Evolutionary conservation across 2,113 vertebrate genomes (phyloP), one percentile per base, ranked within the genome.

Genomic region (Suricata suricatta): DNA sequence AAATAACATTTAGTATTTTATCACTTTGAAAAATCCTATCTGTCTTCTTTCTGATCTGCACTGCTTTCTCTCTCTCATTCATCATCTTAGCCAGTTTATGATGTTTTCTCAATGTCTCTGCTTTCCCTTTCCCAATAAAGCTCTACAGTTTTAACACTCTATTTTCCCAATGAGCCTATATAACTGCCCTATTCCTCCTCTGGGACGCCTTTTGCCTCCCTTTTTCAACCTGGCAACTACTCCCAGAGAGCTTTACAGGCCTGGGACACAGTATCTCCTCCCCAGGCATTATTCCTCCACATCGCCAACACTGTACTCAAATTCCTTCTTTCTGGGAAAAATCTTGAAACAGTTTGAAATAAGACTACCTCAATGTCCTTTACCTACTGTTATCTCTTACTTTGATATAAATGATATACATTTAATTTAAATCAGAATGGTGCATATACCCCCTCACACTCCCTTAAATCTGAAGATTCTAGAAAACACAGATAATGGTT

Each of bases 291-390:
- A 82, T 50, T 31, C 27, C n/a, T 95, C 79, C 16, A 74, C 44
- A 76, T 79, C 25, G 17, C 63, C 15, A 97, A 54, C n/a, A 76
- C 6, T 17, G 6, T 21, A 60, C 16, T 91, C 57, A 86, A 83
- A 96, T 92, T 93, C 35, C 21, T 96, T 85, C n/a, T 93, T 90
- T 79, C 50, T 25, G 81, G 12, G n/a, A 95, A 95, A 85, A 89
- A 41, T 79, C 64, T 77, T 77, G 83, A 54, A 93, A 54, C 9
- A 47, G 31, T 92, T 23, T 87, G 31, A 66, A 90, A 64, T 64
- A 63, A 69, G 63, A 89, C 1, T 80, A 44, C 27, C 33, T 94
- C 44, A 69, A 27, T 79, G 35, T 88, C 77, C 81, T 50, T 27
- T 81, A 97, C 74, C 54, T 44, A 76, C 29, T 50, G 5, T 29